Percentiles rank a stretch among this genome's conserved stretches.
phyloP scores from a whole-genome alignment of 30 jellyfish, hydroid and myxozoan species.

The Catostylus mosaicus region DNA sequence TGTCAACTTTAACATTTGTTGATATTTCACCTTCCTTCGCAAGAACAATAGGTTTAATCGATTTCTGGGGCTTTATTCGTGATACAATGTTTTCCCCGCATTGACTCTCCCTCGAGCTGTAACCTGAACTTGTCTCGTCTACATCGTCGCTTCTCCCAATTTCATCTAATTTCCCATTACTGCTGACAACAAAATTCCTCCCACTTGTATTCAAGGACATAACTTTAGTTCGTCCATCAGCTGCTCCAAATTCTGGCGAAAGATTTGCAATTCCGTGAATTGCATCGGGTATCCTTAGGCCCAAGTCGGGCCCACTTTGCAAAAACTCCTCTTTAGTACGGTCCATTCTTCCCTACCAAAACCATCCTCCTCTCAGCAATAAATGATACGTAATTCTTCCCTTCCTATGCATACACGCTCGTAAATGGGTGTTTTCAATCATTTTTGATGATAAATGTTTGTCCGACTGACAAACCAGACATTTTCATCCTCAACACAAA shows the following conservation, averaged over 20 bases:
- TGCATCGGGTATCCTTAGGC: conserved; percentile 57
- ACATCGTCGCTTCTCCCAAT: conserved; percentile 31
- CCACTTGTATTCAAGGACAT: conserved; percentile 38
- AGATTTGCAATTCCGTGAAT: background rate
- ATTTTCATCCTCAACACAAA: background rate
- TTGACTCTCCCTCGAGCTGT: conserved; percentile 74
- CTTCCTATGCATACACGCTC: background rate
- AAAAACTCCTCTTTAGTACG: background rate
- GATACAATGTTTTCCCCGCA: conserved; percentile 22
- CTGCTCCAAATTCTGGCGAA: conserved; percentile 1
- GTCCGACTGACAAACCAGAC: conserved; percentile 4
- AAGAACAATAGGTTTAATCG: conserved; percentile 5
- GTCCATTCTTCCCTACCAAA: conserved; percentile 1
- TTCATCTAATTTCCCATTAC: conserved; percentile 18
- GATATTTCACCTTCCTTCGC: conserved; percentile 1
- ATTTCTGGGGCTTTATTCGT: conserved; percentile 21
- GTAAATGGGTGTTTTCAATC: background rate
- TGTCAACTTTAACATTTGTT: background rate
- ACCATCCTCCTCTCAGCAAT: conserved; percentile 1
- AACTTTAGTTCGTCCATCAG: conserved; percentile 29
- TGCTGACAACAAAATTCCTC: conserved; percentile 22
- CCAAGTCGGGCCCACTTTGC: conserved; percentile 18
- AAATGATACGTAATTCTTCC: background rate
- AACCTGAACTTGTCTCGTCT: conserved; percentile 79
- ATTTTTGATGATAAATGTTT: background rate